Percentiles rank a stretch among this genome's conserved stretches.
Evolutionary conservation across 2,888 invertebrate genomes (phyloP).

Genomic region (Hydroisotoma schaefferi): DNA sequence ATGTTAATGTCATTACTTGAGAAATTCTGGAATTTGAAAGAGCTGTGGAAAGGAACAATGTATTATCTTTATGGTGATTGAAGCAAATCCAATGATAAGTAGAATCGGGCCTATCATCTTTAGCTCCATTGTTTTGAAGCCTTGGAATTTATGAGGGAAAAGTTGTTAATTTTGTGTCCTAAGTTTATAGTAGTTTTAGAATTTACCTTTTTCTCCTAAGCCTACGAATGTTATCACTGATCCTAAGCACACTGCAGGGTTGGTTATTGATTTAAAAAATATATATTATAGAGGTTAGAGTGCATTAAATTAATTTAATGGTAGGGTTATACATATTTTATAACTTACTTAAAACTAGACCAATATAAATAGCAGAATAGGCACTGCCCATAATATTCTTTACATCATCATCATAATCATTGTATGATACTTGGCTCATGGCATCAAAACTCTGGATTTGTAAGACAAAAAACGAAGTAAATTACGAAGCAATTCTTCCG

Average conservation of each 20-base stretch:
- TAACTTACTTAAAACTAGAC: conserved; percentile 43
- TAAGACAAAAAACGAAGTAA: too few species aligned
- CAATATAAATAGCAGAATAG: conserved; percentile 45
- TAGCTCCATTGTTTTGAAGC: conserved; percentile 46
- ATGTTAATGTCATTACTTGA: conserved; percentile 33
- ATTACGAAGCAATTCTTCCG: background rate
- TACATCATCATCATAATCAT: conserved; percentile 34
- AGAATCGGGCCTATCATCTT: conserved; percentile 46
- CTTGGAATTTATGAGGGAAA: conserved; percentile 11
- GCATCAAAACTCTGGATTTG: conserved; percentile 32
- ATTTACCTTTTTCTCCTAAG: conserved; percentile 46
- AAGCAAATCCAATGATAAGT: conserved; percentile 39
- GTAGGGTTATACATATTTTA: background rate
- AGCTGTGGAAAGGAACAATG: conserved; percentile 44
- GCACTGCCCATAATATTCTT: conserved; percentile 34
- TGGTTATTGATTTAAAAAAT: conserved; percentile 9
- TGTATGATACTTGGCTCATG: conserved; percentile 29
- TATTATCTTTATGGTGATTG: conserved; percentile 44
- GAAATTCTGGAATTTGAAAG: conserved; percentile 28
- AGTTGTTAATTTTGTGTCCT: background rate
- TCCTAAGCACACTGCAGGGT: conserved; percentile 41
- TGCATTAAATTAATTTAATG: background rate
- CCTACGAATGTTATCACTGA: conserved; percentile 47
- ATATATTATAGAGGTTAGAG: background rate
- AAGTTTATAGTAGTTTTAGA: background rate